Conservation (phyloP, 92 coral and sea anemone species). For the Porites lobata region DNA sequence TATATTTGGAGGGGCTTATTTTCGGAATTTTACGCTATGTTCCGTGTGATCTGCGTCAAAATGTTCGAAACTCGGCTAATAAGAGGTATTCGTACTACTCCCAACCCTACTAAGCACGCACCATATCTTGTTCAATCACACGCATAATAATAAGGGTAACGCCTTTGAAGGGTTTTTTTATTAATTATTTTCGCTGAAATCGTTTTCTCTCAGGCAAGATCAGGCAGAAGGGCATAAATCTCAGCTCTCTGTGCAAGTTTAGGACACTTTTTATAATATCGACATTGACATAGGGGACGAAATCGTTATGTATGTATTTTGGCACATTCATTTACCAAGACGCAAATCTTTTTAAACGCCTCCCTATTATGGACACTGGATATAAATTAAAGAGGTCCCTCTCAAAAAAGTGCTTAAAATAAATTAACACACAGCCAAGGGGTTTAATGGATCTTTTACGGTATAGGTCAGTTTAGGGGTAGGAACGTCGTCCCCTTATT, state of each 20-base stretch:
- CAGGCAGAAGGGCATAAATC: no score
- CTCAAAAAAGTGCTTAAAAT: background rate
- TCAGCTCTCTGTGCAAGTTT: background rate
- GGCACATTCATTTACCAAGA: background rate
- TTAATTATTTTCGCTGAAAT: constrained; percentile 3
- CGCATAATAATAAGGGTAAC: background rate
- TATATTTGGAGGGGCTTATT: no score
- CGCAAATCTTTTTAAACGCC: no score
- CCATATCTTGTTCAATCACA: constrained; percentile 11
- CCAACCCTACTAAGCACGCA: background rate
- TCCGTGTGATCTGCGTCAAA: background rate
- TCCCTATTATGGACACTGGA: background rate
- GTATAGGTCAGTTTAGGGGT: background rate
- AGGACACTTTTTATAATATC: background rate
- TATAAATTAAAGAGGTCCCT: constrained; percentile 1
- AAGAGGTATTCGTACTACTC: background rate
- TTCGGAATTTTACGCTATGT: background rate
- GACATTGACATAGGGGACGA: background rate
- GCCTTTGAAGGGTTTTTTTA: background rate
- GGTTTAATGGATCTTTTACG: background rate
- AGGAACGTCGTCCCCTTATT: no score
- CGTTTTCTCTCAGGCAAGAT: background rate
- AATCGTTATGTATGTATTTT: background rate
- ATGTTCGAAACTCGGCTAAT: background rate
- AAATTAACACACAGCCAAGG: background rate